Percentiles rank a stretch among this genome's conserved stretches.
These are phyloP conservation scores for Aurelia sp. DNA, from an alignment of 30 jellyfish, hydroid and myxozoan genomes.

Conservation along the genomic window DNA sequence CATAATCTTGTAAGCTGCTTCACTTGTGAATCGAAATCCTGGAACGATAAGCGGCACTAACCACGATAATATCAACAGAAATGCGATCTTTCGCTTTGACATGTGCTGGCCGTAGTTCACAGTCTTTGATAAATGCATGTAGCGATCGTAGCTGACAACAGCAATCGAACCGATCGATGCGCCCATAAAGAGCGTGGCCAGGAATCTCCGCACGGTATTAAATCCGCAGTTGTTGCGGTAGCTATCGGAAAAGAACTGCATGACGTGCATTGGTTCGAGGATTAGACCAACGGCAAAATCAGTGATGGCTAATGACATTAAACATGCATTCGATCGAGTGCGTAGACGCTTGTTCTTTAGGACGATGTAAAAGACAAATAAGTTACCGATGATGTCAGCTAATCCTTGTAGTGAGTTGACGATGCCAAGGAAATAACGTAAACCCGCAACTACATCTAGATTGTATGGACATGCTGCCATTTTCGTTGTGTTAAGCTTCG, in stretches of 20 bases:
- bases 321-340: conserved; percentile 52
- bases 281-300: conserved; percentile 75
- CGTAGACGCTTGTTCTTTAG: conserved; percentile 37
- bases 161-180: conserved; percentile 80
- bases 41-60: conserved; percentile 72
- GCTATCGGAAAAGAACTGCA: conserved; percentile 47
- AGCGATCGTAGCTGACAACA: conserved; percentile 80
- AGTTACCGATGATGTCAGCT: conserved; percentile 50
- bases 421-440: conserved; percentile 43
- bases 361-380: conserved; percentile 34
- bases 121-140: conserved; percentile 63
- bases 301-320: conserved; percentile 71
- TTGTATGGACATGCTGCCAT: conserved; percentile 39
- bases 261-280: conserved; percentile 58
- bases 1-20: conserved; percentile 33
- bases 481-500: no score
- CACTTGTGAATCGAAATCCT: conserved; percentile 55
- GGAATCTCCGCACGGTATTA: conserved; percentile 59
- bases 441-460: conserved; percentile 9
- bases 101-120: conserved; percentile 61
- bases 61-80: conserved; percentile 67
- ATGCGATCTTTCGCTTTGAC: conserved; percentile 54
- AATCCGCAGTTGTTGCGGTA: conserved; percentile 53
- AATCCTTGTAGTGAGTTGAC: conserved; percentile 18
- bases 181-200: conserved; percentile 73